These are phyloP conservation scores for Rhynchophorus ferrugineus DNA, from an alignment of 1,140 invertebrate species.

Conservation along the genomic window DNA sequence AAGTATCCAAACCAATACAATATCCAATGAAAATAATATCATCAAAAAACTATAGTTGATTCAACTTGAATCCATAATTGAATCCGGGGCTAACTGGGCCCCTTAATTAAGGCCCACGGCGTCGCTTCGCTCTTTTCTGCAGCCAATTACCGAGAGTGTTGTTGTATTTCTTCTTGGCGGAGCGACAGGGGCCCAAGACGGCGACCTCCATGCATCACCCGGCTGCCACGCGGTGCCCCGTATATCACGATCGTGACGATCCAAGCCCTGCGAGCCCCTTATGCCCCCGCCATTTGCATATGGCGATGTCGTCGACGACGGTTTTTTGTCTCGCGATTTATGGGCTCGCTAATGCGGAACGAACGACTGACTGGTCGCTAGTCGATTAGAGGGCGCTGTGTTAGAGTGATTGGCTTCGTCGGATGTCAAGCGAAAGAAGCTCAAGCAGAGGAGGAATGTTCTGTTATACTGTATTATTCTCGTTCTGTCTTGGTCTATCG, in stretches of 20 bases:
- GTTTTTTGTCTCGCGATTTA: constrained; percentile 39
- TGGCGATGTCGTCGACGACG: constrained; percentile 32
- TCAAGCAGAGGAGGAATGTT: too few relatives aligned
- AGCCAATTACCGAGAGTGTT: constrained; percentile 32
- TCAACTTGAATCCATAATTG: too few relatives aligned
- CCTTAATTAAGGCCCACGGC: too few relatives aligned
- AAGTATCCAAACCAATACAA: too few relatives aligned
- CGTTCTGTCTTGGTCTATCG: too few relatives aligned
- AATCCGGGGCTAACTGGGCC: too few relatives aligned
- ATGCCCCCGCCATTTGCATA: constrained; percentile 36
- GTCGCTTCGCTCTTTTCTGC: too few relatives aligned
- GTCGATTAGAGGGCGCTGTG: constrained; percentile 21
- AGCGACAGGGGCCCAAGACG: constrained; percentile 19
- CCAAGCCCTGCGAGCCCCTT: constrained; percentile 7
- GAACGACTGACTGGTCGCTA: constrained; percentile 22
- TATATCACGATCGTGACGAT: constrained; percentile 39
- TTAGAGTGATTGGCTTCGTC: constrained; percentile 11
- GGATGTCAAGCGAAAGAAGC: too few relatives aligned
- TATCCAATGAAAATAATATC: too few relatives aligned
- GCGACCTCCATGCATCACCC: constrained; percentile 42
- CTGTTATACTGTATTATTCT: too few relatives aligned
- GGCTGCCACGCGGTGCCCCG: constrained; percentile 42
- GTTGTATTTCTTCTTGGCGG: constrained; percentile 25
- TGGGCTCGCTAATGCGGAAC: constrained; percentile 37
- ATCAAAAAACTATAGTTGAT: too few relatives aligned